Evolutionary conservation across 2,113 vertebrate species (phyloP).

Genomic region (Elgaria multicarinata): DNA sequence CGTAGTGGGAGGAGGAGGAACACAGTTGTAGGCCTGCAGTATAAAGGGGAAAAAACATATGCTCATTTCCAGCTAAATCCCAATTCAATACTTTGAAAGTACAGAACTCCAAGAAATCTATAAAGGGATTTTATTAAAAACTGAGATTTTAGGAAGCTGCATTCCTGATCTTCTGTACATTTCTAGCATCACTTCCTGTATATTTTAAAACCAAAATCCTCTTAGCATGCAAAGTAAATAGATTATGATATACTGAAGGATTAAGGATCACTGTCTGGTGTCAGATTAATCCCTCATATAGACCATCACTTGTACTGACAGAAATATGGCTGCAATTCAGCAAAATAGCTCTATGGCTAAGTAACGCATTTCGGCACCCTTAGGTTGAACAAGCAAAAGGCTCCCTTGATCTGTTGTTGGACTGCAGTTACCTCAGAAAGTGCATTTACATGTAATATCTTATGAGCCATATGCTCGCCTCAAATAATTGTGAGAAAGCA

Average conservation of each 20-base stretch:
- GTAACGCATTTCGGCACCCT: constrained; percentile 61
- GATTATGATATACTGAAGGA: constrained; percentile 94
- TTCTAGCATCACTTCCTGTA: constrained; percentile 87
- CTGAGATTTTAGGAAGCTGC: constrained; percentile 71
- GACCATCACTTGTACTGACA: constrained; percentile 91
- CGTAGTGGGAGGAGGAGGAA: constrained; percentile 28
- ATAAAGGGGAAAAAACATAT: constrained; percentile 40
- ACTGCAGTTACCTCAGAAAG: background rate
- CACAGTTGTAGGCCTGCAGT: constrained; percentile 43
- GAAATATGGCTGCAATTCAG: constrained; percentile 88
- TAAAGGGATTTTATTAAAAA: constrained; percentile 58
- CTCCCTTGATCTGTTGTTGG: rapidly evolving
- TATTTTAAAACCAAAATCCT: constrained; percentile 93
- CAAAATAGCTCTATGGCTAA: constrained; percentile 53
- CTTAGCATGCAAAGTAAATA: constrained; percentile 97
- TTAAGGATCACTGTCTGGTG: constrained; percentile 92
- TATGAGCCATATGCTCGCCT: background rate
- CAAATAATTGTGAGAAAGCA: background rate
- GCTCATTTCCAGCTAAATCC: constrained; percentile 45
- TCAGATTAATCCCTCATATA: constrained; percentile 92
- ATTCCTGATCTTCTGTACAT: constrained; percentile 84
- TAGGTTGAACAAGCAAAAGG: background rate
- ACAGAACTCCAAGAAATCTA: constrained; percentile 58
- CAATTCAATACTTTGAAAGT: constrained; percentile 42
- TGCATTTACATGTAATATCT: constrained; percentile 29